Evolutionary conservation across 1,140 invertebrate genomes (phyloP), one percentile per base, ranked within the genome.

Genomic region (Stratiolaelaps scimitus): DNA sequence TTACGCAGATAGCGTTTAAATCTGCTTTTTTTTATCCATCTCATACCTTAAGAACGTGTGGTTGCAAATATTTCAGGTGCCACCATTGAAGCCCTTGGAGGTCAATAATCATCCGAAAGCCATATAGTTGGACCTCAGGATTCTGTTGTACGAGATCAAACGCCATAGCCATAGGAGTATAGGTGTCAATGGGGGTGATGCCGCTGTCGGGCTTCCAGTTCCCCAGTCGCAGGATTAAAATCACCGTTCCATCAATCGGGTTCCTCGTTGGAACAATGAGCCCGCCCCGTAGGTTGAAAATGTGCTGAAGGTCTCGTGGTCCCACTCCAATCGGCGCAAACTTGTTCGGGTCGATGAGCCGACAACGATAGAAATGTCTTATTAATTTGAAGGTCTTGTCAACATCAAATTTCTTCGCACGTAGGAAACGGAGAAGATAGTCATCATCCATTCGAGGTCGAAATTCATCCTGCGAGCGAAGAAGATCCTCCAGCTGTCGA

Each of bases 381-480:
- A 68, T 43, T 10, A 64, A 44, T 1, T 30, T 46, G 43, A 68
- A 67, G 6, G 68, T 60, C n/a, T n/a, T n/a, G n/a, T n/a, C n/a
- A n/a, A n/a, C n/a, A n/a, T n/a, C n/a, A n/a, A n/a, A n/a, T 43
- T 40, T n/a, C 47, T 19, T 64, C 19, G 66, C 43, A 0, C 68
- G 46, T 1, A 68, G 66, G n/a, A 67, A 68, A 4, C 66, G 46
- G 5, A 67, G 2, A 4, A 68, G 30, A n/a, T 67, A 68, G 1
- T 44, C 43, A 13, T 68, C 68, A 17, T 68, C 53, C 0, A 43
- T 67, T 15, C 7, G 29, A 29, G 68, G 53, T 5, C 30, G 53
- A 43, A 68, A 64, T 34, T 68, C 68, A 40, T 15, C 19, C 34
- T 68, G 53, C 7, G 46, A 53, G 60, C 65, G 45, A 28, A 69